Evolutionary conservation across 1,140 invertebrate species (phyloP).

Genomic region (Brachionus koreanus): DNA sequence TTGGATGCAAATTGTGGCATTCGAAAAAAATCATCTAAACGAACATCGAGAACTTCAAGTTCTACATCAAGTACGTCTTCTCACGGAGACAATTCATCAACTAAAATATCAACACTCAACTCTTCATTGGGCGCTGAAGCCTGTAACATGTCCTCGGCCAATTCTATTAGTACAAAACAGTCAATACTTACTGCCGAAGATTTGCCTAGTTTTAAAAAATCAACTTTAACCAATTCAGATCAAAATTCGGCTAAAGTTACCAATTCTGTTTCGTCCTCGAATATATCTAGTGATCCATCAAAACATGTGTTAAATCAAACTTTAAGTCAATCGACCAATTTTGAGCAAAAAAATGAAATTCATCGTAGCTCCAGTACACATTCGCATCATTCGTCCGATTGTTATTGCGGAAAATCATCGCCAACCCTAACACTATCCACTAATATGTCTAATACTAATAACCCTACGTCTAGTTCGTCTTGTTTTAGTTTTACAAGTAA

Average conservation of each 20-base stretch:
- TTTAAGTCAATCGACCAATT: slow-evolving; percentile 8
- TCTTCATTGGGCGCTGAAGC: not conserved
- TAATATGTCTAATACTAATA: not conserved
- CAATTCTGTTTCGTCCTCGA: not conserved
- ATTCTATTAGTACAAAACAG: not conserved
- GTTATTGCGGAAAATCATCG: slow-evolving; percentile 40
- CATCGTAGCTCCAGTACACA: not conserved
- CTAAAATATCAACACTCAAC: not conserved
- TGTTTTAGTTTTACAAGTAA: slow-evolving; percentile 20
- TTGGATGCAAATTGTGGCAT: not conserved
- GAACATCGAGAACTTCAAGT: slow-evolving; percentile 16
- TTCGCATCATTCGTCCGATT: slow-evolving; percentile 38
- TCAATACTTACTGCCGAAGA: slow-evolving; percentile 26
- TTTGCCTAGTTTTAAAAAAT: slow-evolving; percentile 36
- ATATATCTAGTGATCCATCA: not conserved
- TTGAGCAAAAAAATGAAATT: not conserved
- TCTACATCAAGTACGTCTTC: slow-evolving; percentile 11
- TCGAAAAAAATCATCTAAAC: not conserved
- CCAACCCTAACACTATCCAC: not conserved
- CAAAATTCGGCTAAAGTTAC: not conserved
- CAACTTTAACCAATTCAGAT: not conserved
- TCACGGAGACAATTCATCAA: not conserved
- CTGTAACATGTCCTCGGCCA: not conserved
- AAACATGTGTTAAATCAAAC: not conserved
- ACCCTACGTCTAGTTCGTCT: not conserved